phyloP scores from a whole-genome alignment of 2,113 vertebrate genomes.

The Myodes glareolus region DNA sequence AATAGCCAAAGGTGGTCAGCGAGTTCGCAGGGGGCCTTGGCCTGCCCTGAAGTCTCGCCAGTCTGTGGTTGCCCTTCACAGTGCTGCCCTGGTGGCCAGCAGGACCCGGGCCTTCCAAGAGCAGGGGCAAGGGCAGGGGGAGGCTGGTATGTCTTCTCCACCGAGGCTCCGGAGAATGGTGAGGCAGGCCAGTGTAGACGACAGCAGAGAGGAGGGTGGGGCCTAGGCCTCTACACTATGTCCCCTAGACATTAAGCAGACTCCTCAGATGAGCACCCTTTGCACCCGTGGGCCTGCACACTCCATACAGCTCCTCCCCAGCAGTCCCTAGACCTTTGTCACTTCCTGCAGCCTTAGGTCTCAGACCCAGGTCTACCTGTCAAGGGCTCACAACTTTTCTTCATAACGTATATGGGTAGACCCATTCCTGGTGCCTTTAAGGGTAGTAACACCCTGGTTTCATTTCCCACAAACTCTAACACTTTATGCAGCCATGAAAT shows the following conservation, averaged over 20 bases:
- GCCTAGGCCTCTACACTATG: neutral
- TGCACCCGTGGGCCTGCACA: accelerated
- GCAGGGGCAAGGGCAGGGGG: neutral
- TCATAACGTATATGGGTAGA: neutral
- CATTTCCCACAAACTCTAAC: neutral
- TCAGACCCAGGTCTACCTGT: neutral
- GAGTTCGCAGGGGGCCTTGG: constrained; percentile 32
- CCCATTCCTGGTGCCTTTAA: neutral
- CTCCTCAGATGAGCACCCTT: neutral
- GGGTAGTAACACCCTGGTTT: neutral
- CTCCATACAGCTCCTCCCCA: neutral
- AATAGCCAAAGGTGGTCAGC: neutral
- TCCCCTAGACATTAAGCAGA: neutral
- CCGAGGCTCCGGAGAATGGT: constrained; percentile 72
- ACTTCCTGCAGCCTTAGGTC: constrained; percentile 17
- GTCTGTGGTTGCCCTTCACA: constrained; percentile 70
- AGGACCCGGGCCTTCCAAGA: constrained; percentile 65
- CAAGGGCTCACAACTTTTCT: constrained; percentile 59
- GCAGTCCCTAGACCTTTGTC: neutral
- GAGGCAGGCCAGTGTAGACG: constrained; percentile 84
- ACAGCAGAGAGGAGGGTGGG: constrained; percentile 55
- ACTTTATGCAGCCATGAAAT: neutral
- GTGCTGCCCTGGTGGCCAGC: constrained; percentile 64
- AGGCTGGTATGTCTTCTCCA: accelerated
- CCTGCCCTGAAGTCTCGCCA: constrained; percentile 67